Percentiles rank a stretch among this genome's conserved stretches.
These are phyloP conservation scores for Acronicta alni DNA, from an alignment of 2,888 invertebrate genomes.

Conservation along the genomic window DNA sequence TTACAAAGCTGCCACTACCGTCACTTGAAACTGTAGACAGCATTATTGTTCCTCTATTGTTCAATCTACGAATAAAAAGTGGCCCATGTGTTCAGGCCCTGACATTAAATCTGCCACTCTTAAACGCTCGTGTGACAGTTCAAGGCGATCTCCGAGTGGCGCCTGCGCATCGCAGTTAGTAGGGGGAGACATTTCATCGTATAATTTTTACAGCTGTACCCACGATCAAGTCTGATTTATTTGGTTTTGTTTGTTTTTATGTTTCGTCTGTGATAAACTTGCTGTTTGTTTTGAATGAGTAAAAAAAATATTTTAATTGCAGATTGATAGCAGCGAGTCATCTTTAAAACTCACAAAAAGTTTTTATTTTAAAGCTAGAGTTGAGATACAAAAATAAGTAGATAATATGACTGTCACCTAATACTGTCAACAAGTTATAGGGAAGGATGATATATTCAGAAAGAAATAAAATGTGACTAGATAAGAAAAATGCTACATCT, in stretches of 20 bases:
- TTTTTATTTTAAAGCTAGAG: too few species aligned
- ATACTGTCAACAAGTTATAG: too few species aligned
- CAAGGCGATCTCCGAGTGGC: conserved; percentile 70
- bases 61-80: conserved; percentile 28
- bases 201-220: conserved; percentile 85
- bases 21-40: conserved; percentile 4
- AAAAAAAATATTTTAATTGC: neutral
- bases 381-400: too few species aligned
- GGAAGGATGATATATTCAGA: too few species aligned
- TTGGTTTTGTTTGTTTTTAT: conserved; percentile 50
- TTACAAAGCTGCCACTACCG: conserved; percentile 13
- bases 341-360: too few species aligned
- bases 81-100: conserved; percentile 58
- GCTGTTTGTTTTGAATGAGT: conserved; percentile 18
- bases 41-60: conserved; percentile 32
- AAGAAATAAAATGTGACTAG: too few species aligned
- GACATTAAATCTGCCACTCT: conserved; percentile 79
- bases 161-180: conserved; percentile 63
- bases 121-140: conserved; percentile 76
- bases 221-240: conserved; percentile 70
- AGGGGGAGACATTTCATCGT: conserved; percentile 69
- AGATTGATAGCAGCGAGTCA: neutral
- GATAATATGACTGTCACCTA: too few species aligned
- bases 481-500: too few species aligned
- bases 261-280: conserved; percentile 22